Evolutionary conservation across 2,888 invertebrate genomes (phyloP).

Genomic region (Patella caerulea): DNA sequence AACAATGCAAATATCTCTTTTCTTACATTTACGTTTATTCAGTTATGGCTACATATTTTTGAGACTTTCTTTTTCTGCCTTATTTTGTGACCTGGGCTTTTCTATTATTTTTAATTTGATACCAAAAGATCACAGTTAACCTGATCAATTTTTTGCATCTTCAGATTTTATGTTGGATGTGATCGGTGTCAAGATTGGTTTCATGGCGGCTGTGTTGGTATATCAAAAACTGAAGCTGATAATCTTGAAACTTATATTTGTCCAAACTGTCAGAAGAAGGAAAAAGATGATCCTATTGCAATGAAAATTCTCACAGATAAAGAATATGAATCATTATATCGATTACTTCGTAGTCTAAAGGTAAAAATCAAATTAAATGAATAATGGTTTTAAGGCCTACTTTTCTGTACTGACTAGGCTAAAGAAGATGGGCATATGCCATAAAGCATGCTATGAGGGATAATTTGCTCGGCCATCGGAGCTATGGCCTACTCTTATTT

Average conservation of each 20-base stretch:
- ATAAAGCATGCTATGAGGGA: too few species aligned
- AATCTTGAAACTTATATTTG: constrained; percentile 96
- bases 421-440: too few species aligned
- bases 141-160: constrained; percentile 15
- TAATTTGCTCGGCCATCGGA: too few species aligned
- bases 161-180: constrained; percentile 97
- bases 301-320: constrained; percentile 53
- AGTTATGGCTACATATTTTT: too few species aligned
- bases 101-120: background rate
- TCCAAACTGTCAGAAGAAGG: constrained; percentile 93
- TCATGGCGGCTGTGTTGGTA: constrained; percentile 95
- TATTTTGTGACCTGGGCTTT: background rate
- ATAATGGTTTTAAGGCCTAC: too few species aligned
- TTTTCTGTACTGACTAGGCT: too few species aligned
- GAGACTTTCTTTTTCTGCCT: too few species aligned
- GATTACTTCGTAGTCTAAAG: constrained; percentile 90
- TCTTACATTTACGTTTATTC: too few species aligned
- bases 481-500: too few species aligned
- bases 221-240: constrained; percentile 76
- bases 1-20: too few species aligned
- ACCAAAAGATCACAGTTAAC: background rate
- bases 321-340: constrained; percentile 80
- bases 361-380: constrained; percentile 71
- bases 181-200: constrained; percentile 99
- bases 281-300: constrained; percentile 74